phyloP scores from a whole-genome alignment of 2,888 invertebrate species.

The Spodoptera exigua region DNA sequence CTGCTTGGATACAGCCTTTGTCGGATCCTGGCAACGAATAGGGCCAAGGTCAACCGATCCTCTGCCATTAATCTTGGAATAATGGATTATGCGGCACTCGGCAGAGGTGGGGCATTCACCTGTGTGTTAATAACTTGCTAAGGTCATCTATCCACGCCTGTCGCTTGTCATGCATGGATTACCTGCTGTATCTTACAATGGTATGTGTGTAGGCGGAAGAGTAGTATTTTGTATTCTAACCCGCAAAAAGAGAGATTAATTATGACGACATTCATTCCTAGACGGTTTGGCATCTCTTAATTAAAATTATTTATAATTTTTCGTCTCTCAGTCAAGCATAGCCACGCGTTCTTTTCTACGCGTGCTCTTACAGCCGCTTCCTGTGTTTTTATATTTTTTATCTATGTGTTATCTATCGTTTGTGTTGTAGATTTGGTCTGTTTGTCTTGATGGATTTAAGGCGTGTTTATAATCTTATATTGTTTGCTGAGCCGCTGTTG shows the following conservation, averaged over 20 bases:
- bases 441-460: conserved; percentile 24
- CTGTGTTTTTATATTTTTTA: background rate
- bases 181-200: conserved; percentile 34
- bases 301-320: conserved; percentile 6
- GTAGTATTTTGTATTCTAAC: conserved; percentile 15
- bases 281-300: background rate
- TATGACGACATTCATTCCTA: conserved; percentile 10
- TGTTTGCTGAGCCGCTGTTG: conserved; percentile 31
- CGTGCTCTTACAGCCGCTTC: background rate
- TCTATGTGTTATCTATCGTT: background rate
- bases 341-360: too few species aligned
- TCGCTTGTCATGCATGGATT: conserved; percentile 38
- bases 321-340: conserved; percentile 1
- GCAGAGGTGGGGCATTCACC: conserved; percentile 39
- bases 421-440: conserved; percentile 8
- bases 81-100: conserved; percentile 37
- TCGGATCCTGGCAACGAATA: conserved; percentile 26
- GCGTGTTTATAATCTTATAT: conserved; percentile 38
- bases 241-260: conserved; percentile 15
- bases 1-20: conserved; percentile 31
- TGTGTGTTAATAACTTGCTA: conserved; percentile 44
- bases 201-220: conserved; percentile 27
- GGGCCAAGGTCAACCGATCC: conserved; percentile 43
- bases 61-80: conserved; percentile 44
- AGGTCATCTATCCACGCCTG: conserved; percentile 39